Base-by-base conservation (phyloP, 2,888 invertebrate genomes). In the Noctua janthe region DNA sequence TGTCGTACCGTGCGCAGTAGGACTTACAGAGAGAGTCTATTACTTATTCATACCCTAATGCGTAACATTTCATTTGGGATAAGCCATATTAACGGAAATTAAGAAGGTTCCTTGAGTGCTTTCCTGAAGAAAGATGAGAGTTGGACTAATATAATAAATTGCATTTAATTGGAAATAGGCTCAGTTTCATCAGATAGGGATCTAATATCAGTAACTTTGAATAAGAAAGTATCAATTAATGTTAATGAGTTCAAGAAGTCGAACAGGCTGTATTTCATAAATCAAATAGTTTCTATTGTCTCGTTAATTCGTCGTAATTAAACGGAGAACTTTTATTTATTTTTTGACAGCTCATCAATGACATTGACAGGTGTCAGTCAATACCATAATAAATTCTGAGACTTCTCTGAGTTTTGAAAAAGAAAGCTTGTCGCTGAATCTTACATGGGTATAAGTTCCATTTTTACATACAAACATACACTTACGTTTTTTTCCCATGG, bases 61-160 rank as follows among this genome's bases (percentile, higher is more conserved):
- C 1, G 2, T 4, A 69, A 35, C n/a, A 54, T 87, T 85, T 84
- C 29, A 84, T 87, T 85, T 64, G 7, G 70, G 73, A 66, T 77
- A 64, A 72, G 74, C 70, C 66, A 56, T 77, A 84, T 73, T 84
- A 84, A 29, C 70, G 84, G 74, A 84, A 76, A 84, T 84, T 84
- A 87, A 87, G 76, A 87, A 83, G 80, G 59, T 59, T 78, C 49
- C 70, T 51, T 17, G 59, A 85, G 83, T 76, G 74, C 67, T 71
- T 74, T 74, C 54, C 62, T 10, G 72, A 51, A 62, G 64, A 77
- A 76, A 80, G 73, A 84, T 39, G 43, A 20, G 54, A 59, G 49
- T 79, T 49, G 35, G n/a, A 62, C 62, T 76, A 20, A 71, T 84
- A 54, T 66, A 75, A 78, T 81, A 83, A 80, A 85, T 84, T 70